Evolutionary conservation across 1,140 invertebrate species (phyloP).

Genomic region (Magallana ariakensis): DNA sequence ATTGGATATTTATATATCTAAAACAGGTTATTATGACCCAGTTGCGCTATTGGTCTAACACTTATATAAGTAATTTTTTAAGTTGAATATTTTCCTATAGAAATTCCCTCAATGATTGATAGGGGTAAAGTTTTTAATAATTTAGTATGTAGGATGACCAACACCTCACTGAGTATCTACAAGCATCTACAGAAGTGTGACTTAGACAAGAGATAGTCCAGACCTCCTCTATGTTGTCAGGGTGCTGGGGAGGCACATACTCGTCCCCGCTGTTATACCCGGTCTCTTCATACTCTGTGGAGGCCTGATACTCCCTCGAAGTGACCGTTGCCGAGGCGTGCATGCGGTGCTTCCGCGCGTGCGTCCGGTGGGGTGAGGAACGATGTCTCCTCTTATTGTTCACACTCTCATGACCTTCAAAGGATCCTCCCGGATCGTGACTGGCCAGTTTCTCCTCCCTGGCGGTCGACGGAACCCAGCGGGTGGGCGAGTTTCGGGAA

Average conservation of each 20-base stretch:
- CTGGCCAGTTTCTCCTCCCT: constrained; percentile 82
- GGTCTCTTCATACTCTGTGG: constrained; percentile 72
- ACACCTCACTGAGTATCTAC: too few species aligned
- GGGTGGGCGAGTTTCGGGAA: constrained; percentile 78
- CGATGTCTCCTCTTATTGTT: constrained; percentile 83
- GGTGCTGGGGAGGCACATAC: constrained; percentile 81
- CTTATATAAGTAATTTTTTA: too few species aligned
- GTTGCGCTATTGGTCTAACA: too few species aligned
- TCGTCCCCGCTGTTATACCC: constrained; percentile 90
- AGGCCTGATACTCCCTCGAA: constrained; percentile 39
- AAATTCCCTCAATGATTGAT: too few species aligned
- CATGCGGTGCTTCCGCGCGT: constrained; percentile 74
- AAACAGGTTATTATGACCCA: too few species aligned
- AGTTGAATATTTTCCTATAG: too few species aligned
- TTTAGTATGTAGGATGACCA: too few species aligned
- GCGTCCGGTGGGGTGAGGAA: constrained; percentile 76
- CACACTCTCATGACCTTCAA: constrained; percentile 80
- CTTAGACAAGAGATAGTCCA: background rate
- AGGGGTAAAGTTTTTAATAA: too few species aligned
- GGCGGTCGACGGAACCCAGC: constrained; percentile 77
- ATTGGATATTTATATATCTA: too few species aligned
- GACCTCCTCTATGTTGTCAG: constrained; percentile 73
- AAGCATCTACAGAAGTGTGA: too few species aligned
- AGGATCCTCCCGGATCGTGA: constrained; percentile 75
- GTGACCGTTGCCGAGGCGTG: constrained; percentile 56